Evolutionary conservation across 2,797 vertebrate genomes (phyloP).

Genomic region (Myiothlypis coronata): DNA sequence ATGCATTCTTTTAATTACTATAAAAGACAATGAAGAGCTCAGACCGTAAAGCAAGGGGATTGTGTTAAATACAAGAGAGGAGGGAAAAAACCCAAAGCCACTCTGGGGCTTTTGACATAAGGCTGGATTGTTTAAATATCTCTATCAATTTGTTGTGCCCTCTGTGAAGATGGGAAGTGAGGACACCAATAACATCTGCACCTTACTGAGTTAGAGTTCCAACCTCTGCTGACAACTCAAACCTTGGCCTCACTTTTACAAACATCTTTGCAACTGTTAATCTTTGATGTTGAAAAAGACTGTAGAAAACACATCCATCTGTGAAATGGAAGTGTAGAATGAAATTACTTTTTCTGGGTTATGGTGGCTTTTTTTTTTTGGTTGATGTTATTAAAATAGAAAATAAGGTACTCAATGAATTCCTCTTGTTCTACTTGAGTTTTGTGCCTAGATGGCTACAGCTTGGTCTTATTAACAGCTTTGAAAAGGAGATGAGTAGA

Average conservation of each 20-base stretch:
- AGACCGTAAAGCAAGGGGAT: neutral
- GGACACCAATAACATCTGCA: neutral
- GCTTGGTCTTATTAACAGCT: neutral
- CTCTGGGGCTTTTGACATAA: neutral
- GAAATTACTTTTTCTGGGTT: neutral
- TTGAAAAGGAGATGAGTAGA: neutral
- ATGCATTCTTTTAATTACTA: neutral
- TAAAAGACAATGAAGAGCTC: neutral
- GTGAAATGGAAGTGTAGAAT: neutral
- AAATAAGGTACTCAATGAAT: neutral
- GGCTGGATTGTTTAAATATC: neutral
- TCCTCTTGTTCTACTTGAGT: neutral
- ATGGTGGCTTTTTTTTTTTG: neutral
- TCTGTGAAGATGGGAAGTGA: neutral
- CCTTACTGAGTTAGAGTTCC: neutral
- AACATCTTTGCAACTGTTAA: neutral
- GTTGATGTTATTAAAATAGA: neutral
- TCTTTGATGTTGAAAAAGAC: neutral
- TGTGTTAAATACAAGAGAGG: neutral
- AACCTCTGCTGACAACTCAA: neutral
- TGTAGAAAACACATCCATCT: neutral
- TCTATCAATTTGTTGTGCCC: neutral
- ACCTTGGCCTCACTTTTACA: neutral
- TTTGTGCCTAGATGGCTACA: neutral
- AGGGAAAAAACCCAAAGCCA: neutral